A percentile compares a stretch with the other conserved stretches of the same genome.
Evolutionary conservation across 2,797 vertebrate genomes (phyloP).

Genomic region (Cynodonichthys magdalenae): DNA sequence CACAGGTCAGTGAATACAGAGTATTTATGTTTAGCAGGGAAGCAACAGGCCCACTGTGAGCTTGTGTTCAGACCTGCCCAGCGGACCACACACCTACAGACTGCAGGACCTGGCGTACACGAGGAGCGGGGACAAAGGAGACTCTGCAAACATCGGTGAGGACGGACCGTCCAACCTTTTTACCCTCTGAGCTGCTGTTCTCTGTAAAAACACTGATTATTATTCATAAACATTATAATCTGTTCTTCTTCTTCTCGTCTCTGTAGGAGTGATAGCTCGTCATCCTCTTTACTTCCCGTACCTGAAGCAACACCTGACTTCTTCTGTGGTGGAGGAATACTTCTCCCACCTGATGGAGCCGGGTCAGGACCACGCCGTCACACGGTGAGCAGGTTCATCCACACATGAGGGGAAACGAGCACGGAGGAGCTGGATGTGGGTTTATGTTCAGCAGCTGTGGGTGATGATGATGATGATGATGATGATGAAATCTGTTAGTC

Average conservation of each 20-base stretch:
- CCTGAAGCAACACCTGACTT: constrained; percentile 86
- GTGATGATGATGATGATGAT: too few species aligned
- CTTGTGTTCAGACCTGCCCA: constrained; percentile 79
- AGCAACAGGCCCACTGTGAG: too few species aligned
- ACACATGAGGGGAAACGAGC: too few species aligned
- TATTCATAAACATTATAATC: too few species aligned
- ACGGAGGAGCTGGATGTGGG: too few species aligned
- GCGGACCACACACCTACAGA: constrained; percentile 81
- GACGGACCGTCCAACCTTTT: not conserved
- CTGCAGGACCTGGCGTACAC: constrained; percentile 88
- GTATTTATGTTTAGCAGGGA: too few species aligned
- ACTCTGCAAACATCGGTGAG: constrained; percentile 88
- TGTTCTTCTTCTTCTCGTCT: not conserved
- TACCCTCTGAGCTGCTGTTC: too few species aligned
- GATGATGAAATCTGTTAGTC: too few species aligned
- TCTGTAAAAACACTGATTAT: too few species aligned
- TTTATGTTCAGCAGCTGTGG: too few species aligned
- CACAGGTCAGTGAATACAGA: constrained; percentile 61
- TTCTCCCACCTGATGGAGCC: constrained; percentile 85
- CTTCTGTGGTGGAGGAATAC: constrained; percentile 82
- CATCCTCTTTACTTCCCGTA: constrained; percentile 88
- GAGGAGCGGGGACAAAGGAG: constrained; percentile 89
- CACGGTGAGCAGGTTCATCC: constrained; percentile 66
- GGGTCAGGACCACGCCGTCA: constrained; percentile 44
- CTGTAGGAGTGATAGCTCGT: constrained; percentile 84